Base-by-base conservation (phyloP, 2,888 invertebrate species). In the Chymomyza caudatula region DNA sequence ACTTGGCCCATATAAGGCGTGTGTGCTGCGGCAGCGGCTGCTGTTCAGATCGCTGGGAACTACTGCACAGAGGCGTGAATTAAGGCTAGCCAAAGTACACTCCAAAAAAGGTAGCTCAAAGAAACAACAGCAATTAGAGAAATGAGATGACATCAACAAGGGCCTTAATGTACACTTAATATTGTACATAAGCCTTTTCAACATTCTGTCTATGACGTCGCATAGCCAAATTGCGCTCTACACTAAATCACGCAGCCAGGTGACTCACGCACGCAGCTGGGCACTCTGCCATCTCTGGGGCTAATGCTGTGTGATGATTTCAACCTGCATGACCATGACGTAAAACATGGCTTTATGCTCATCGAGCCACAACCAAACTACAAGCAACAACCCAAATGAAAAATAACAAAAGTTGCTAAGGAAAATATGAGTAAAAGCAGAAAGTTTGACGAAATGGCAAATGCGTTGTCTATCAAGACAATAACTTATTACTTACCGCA, bases 261-360 rank as follows among this genome's bases (percentile, higher is more conserved):
- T 80, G 72, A 78, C 63, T 58, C 67, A 76, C 66, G 49, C 62
- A 71, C 47, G 70, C 67, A 58, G 8, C 25, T 60, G 17, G 11
- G 17, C 43, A 15, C 8, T 3, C 8, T n/a, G 11, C 60, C 60
- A 60, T 60, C 60, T 2, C 43, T 53, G 53, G 23, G 60, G 25
- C 15, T 22, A 13, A n/a, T 23, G 47, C 54, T 58, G 54, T 63
- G 69, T 69, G 70, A 65, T 69, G 70, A 69, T 71, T 73, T 65
- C 71, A 74, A 71, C 67, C 76, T 71, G 82, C 70, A 58, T 53
- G 22, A 44, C 20, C 67, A 74, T 85, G 75, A 82, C 77, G 84
- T 74, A 74, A 81, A 78, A 67, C 61, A 74, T 61, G 59, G 69
- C 76, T 78, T 81, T 73, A 79, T 85, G 82, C 70, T 75, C 82